phyloP scores from a whole-genome alignment of 2,888 invertebrate genomes.

The Bellardia bayeri region DNA sequence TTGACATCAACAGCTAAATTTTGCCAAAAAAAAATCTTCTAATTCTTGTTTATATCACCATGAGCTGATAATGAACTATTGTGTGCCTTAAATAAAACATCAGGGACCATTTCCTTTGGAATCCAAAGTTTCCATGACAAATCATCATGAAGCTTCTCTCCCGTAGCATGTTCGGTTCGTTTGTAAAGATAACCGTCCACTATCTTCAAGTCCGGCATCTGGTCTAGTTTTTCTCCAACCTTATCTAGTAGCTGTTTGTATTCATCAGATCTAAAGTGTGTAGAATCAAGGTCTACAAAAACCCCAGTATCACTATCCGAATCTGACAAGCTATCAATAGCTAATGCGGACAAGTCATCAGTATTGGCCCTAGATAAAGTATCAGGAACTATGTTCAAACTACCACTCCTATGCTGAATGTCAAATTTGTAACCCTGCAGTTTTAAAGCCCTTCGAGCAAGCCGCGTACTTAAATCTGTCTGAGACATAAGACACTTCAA shows the following conservation, averaged over 20 bases:
- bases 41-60: too few relatives aligned
- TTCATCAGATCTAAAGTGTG: too few relatives aligned
- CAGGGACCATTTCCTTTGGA: constrained; percentile 21
- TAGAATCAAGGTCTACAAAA: background rate
- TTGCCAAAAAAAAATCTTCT: too few relatives aligned
- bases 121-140: constrained; percentile 52
- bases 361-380: background rate
- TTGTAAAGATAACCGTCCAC: constrained; percentile 39
- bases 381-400: constrained; percentile 35
- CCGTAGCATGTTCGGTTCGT: constrained; percentile 17
- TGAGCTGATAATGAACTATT: too few relatives aligned
- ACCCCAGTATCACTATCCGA: too few relatives aligned
- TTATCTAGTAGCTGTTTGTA: too few relatives aligned
- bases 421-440: constrained; percentile 34
- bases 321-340: too few relatives aligned
- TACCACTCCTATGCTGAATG: constrained; percentile 9
- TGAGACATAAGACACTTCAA: too few relatives aligned
- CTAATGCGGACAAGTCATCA: too few relatives aligned
- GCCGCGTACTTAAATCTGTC: too few relatives aligned
- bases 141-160: constrained; percentile 42
- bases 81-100: background rate
- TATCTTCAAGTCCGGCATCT: constrained; percentile 46
- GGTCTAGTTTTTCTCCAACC: background rate
- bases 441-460: constrained; percentile 45
- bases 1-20: too few relatives aligned